Evolutionary conservation across 1,140 invertebrate species (phyloP).

Genomic region (Aradophagus sp.): DNA sequence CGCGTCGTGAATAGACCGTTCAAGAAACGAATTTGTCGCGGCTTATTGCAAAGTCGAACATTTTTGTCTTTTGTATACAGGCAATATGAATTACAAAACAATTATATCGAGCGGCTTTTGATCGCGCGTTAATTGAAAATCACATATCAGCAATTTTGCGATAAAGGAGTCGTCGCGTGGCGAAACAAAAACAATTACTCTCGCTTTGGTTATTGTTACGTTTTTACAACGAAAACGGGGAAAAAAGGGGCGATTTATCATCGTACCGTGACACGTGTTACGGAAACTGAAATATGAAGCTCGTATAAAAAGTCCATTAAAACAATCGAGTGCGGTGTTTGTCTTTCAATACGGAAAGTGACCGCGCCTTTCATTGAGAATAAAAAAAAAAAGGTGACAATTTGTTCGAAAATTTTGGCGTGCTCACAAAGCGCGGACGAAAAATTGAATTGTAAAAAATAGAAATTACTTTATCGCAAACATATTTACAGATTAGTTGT

Average conservation of each 20-base stretch:
- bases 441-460: neutral
- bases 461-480: neutral
- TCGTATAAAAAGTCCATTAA: constrained; percentile 46
- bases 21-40: too few species aligned
- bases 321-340: constrained; percentile 48
- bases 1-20: too few species aligned
- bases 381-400: constrained; percentile 37
- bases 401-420: constrained; percentile 34
- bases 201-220: constrained; percentile 16
- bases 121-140: neutral
- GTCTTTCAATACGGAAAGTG: constrained; percentile 48
- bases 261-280: constrained; percentile 21
- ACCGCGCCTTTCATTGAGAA: constrained; percentile 40
- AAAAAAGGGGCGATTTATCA: constrained; percentile 42
- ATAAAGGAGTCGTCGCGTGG: too few species aligned
- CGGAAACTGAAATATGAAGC: constrained; percentile 42
- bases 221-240: constrained; percentile 22
- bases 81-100: constrained; percentile 16
- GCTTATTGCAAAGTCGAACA: too few species aligned
- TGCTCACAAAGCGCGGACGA: constrained; percentile 31
- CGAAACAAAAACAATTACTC: too few species aligned
- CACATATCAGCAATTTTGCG: constrained; percentile 17
- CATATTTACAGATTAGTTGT: neutral
- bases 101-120: constrained; percentile 1
- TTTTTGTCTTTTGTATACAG: too few species aligned